Conservation (phyloP, 2,888 invertebrate genomes). For the Drosophila paranaensis region DNA sequence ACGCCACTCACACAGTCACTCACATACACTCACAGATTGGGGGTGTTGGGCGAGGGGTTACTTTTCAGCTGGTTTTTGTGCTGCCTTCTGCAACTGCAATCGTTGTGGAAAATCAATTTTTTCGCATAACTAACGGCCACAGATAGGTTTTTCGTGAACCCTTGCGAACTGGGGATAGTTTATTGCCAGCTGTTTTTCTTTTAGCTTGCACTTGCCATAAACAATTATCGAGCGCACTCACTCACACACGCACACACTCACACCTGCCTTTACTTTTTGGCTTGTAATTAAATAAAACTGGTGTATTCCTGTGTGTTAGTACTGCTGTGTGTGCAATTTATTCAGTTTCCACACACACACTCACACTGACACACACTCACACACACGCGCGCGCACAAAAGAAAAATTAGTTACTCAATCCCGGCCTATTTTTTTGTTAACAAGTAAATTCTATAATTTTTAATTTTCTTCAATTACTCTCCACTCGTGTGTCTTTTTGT, state of each 20-base stretch:
- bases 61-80: conserved; percentile 44
- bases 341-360: conserved; percentile 54
- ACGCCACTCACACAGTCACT: conserved; percentile 18
- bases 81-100: conserved; percentile 64
- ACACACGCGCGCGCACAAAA: conserved; percentile 23
- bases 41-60: conserved; percentile 47
- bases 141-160: conserved; percentile 32
- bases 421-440: conserved; percentile 23
- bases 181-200: conserved; percentile 46
- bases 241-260: conserved; percentile 23
- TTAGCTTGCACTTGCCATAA: conserved; percentile 37
- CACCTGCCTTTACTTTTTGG: conserved; percentile 44
- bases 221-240: conserved; percentile 38
- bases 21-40: conserved; percentile 23
- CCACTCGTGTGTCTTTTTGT: conserved; percentile 57
- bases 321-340: conserved; percentile 53
- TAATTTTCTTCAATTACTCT: conserved; percentile 44
- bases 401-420: conserved; percentile 36
- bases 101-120: conserved; percentile 79
- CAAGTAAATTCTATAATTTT: conserved; percentile 27
- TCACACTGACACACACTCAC: conserved; percentile 52
- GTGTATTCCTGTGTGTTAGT: conserved; percentile 52
- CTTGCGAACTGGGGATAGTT: conserved; percentile 25
- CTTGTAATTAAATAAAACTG: conserved; percentile 70
- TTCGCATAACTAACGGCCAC: conserved; percentile 49